Evolutionary conservation across 2,113 vertebrate species (phyloP).

Genomic region (Poeciliopsis retropinna): DNA sequence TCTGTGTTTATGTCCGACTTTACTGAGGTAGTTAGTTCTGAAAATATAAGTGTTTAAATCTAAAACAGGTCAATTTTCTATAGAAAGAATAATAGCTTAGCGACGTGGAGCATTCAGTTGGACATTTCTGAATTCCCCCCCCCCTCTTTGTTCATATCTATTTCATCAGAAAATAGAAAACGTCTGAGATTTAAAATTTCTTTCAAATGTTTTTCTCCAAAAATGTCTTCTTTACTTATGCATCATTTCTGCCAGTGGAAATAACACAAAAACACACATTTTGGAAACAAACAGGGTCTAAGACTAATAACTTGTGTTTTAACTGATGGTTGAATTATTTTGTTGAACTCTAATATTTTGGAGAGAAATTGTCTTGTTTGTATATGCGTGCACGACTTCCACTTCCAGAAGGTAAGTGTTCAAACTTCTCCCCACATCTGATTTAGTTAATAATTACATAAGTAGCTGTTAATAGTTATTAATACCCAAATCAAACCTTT

Average conservation of each 20-base stretch:
- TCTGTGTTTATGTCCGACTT: not conserved
- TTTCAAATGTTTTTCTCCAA: not conserved
- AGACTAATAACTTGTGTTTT: too few species aligned
- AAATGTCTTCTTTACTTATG: not conserved
- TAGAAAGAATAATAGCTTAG: not conserved
- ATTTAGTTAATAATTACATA: too few species aligned
- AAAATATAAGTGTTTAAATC: not conserved
- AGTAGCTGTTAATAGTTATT: too few species aligned
- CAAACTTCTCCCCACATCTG: too few species aligned
- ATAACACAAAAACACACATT: too few species aligned
- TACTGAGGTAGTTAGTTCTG: not conserved
- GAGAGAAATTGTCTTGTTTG: too few species aligned
- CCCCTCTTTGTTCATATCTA: not conserved
- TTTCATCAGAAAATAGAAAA: not conserved
- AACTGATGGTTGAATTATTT: too few species aligned
- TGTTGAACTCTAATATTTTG: too few species aligned
- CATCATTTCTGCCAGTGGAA: not conserved
- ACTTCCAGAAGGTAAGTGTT: too few species aligned
- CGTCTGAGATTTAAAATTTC: not conserved
- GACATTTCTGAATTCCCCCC: not conserved
- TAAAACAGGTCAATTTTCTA: not conserved
- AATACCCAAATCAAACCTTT: too few species aligned
- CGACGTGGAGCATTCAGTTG: not conserved
- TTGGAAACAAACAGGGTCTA: too few species aligned
- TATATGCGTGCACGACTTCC: too few species aligned